These are phyloP conservation scores for Punctoribates punctum DNA, from an alignment of 2,888 invertebrate species.

Conservation along the genomic window DNA sequence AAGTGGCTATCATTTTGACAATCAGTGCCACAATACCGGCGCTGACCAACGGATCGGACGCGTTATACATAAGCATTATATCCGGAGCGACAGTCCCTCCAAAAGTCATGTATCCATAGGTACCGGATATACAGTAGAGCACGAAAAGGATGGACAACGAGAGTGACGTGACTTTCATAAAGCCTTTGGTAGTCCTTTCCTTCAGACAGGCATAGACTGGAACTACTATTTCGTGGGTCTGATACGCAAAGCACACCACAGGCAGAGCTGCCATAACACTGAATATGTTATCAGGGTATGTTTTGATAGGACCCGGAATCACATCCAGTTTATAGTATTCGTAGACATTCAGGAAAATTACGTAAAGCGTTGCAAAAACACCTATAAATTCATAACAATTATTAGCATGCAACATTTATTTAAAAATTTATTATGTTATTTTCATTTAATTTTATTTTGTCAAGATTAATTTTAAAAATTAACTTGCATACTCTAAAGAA, in stretches of 20 bases:
- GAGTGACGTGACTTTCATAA: constrained; percentile 56
- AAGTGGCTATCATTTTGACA: constrained; percentile 57
- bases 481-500: no score
- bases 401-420: neutral
- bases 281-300: constrained; percentile 41
- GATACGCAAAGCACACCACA: constrained; percentile 63
- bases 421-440: neutral
- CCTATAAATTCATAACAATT: neutral
- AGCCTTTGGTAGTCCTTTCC: constrained; percentile 56
- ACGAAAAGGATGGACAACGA: constrained; percentile 56
- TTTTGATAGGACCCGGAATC: neutral
- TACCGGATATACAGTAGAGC: constrained; percentile 56
- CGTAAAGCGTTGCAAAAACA: constrained; percentile 24
- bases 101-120: constrained; percentile 62
- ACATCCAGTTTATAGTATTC: neutral
- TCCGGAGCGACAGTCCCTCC: constrained; percentile 60
- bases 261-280: constrained; percentile 56
- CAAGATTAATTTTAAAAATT: no score
- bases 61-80: constrained; percentile 58
- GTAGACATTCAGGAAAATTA: constrained; percentile 35
- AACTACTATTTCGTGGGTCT: constrained; percentile 63
- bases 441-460: no score
- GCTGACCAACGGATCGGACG: constrained; percentile 54
- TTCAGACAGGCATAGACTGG: constrained; percentile 63
- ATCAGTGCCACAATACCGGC: constrained; percentile 56